Base-by-base conservation (phyloP, 2,113 vertebrate species). In the Melanotaenia duboulayi region DNA sequence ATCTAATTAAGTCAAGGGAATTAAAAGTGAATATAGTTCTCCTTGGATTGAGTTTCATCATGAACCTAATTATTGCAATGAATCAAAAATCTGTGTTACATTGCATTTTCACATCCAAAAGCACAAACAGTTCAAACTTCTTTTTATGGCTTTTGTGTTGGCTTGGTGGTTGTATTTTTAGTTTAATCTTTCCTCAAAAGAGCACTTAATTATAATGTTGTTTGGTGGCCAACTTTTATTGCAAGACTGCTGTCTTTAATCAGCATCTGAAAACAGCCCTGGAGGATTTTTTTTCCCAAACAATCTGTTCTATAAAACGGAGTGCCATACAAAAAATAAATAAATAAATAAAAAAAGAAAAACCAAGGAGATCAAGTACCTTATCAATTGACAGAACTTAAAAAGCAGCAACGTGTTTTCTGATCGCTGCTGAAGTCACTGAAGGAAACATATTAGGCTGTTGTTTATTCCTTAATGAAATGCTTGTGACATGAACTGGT, bases 1-100 rank as follows among this genome's bases (percentile, higher is more conserved):
- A 77, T 76, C 40, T 14, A 74, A 76, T 78, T 78, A 77, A 76
- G 62, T 57, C 71, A 57, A 69, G 20, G 50, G 55, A 78, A 80
- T 85, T 78, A 76, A 75, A 79, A 55, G 59, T 56, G 37, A 71
- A 76, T 40, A 46, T 50, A 74, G 59, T 22, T 12, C 46, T 50
- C 61, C 58, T 69, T 46, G 40, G 55, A 62, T 28, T 37, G 46
- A 72, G 62, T 82, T 56, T 59, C 52, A 66, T 58, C 35, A 50
- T 65, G 57, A 58, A 54, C 25, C 23, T 67, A 59, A 84, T 78
- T 56, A 78, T 20, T 52, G 39, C 37, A 68, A 65, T 55, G 39
- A 84, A 75, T 77, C 19, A 74, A 19, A 81, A 55, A 65, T 74
- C 65, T 55, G 58, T 54, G 55, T 44, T 63, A 44, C 35, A 51